Conservation (phyloP, 2,797 vertebrate genomes). For the Sitta carolinensis region DNA sequence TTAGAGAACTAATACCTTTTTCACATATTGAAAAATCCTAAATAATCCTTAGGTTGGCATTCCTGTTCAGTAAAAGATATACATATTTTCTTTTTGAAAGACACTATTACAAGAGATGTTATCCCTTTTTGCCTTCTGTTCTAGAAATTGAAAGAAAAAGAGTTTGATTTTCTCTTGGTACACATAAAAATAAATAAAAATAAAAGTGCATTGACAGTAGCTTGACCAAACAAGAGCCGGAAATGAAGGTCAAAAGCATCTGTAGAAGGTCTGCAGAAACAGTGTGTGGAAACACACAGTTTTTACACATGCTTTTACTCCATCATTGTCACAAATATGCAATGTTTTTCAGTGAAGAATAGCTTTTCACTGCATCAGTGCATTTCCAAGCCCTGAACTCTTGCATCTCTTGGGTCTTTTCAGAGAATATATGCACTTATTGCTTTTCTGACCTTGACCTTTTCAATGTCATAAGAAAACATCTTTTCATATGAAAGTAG, state of each 20-base stretch:
- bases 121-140: background rate
- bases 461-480: background rate
- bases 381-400: background rate
- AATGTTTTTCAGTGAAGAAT: background rate
- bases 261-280: background rate
- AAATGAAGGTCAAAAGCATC: background rate
- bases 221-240: background rate
- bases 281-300: background rate
- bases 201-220: background rate
- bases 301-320: background rate
- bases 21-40: background rate
- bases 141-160: background rate
- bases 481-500: background rate
- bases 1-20: background rate
- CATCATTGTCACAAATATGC: background rate
- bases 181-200: background rate
- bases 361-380: background rate
- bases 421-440: background rate
- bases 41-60: background rate
- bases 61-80: background rate
- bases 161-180: background rate
- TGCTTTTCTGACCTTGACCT: background rate
- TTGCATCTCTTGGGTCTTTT: background rate
- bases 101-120: background rate
- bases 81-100: background rate